phyloP scores from a whole-genome alignment of 2,113 vertebrate genomes.

The Rousettus leschenaultii region DNA sequence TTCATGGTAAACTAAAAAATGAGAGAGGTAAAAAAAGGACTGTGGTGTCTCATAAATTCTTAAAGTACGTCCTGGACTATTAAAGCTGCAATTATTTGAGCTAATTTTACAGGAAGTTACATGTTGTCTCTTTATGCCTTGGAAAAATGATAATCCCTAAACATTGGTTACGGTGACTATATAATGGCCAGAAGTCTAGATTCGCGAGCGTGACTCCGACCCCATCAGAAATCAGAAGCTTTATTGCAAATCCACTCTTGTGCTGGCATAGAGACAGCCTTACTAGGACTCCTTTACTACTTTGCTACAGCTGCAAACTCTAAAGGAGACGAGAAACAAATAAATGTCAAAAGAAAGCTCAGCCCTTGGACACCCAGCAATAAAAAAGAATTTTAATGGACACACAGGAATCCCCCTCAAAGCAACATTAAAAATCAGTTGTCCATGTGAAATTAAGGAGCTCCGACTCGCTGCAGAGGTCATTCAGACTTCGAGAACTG shows the following conservation, averaged over 20 bases:
- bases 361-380: neutral
- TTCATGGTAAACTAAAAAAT: conserved; percentile 4
- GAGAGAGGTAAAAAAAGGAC: neutral
- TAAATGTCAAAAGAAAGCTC: neutral
- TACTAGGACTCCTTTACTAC: neutral
- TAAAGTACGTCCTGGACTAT: neutral
- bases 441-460: neutral
- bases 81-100: conserved; percentile 46
- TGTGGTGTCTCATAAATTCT: conserved; percentile 52
- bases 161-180: conserved; percentile 1
- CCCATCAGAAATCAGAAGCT: neutral
- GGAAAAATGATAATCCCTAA: conserved; percentile 41
- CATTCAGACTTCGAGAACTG: neutral
- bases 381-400: neutral
- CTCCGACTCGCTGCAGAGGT: neutral
- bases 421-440: neutral
- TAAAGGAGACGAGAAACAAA: neutral
- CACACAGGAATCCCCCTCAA: neutral
- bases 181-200: conserved; percentile 19
- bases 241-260: neutral
- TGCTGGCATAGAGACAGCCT: neutral
- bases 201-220: neutral
- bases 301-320: neutral
- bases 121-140: conserved; percentile 7
- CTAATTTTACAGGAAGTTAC: conserved; percentile 47